phyloP scores from a whole-genome alignment of 2,797 vertebrate species.

The Petrocephalus schoutedeni region DNA sequence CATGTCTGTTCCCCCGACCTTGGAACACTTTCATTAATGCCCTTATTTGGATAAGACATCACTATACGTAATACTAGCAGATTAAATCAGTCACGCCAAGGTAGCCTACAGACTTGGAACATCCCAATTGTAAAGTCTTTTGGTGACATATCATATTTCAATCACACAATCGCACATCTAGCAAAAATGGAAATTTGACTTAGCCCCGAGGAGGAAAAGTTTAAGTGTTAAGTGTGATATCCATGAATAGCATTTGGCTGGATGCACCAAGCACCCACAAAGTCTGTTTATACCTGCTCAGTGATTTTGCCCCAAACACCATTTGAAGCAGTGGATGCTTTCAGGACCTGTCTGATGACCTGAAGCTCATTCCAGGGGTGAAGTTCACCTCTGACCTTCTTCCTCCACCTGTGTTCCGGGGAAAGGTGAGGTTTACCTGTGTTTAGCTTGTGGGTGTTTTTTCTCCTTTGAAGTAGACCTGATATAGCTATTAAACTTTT shows the following conservation, averaged over 20 bases:
- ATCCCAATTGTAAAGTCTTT: not conserved
- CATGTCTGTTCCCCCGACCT: not conserved
- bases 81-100: not conserved
- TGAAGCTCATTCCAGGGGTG: constrained; percentile 75
- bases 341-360: constrained; percentile 52
- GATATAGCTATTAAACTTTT: not conserved
- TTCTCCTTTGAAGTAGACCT: not conserved
- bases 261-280: not conserved
- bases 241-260: not conserved
- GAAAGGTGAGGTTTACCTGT: constrained; percentile 57
- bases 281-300: not conserved
- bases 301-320: not conserved
- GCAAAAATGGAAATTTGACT: not conserved
- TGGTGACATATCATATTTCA: not conserved
- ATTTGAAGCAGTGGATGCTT: constrained; percentile 19
- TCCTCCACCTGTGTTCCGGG: constrained; percentile 69
- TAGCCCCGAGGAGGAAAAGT: not conserved
- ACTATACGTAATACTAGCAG: not conserved
- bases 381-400: constrained; percentile 72
- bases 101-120: not conserved
- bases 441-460: not conserved
- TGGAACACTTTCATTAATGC: not conserved
- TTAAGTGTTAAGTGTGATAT: constrained; percentile 16
- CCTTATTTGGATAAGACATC: not conserved
- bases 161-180: not conserved